Evolutionary conservation across 2,888 invertebrate species (phyloP), one percentile per base, ranked within the genome.

Genomic region (Luffia ferchaultella): DNA sequence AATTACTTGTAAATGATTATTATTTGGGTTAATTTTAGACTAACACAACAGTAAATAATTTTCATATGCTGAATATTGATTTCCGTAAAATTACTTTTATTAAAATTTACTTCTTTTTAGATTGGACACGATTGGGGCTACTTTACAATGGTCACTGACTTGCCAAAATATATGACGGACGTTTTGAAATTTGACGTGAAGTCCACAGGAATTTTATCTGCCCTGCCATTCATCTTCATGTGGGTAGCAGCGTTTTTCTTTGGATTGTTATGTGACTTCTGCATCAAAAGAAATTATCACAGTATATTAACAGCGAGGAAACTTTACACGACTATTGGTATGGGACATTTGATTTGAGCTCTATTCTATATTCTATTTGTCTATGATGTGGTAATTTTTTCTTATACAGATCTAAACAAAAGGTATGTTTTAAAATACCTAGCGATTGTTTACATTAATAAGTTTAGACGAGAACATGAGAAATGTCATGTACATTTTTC

Each of bases 101-200:
- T n/a, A n/a, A n/a, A n/a, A n/a, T n/a, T n/a, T n/a, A n/a, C n/a
- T n/a, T 53, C 15, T 54, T 73, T 49, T 68, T 80, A 89, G 80
- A 77, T 88, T 54, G 89, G 89, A 2, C 90, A 90, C 66, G 89
- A 89, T 60, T 91, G 89, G 87, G 89, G 89, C 2, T 88, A 90
- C 62, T 90, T 88, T 66, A 89, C 89, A 2, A 88, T 91, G 86
- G 87, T 90, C 18, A 89, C 89, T 0, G 90, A 90, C 61, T 72
- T 91, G 12, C 90, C 90, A 0, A 89, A 88, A 54, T 90, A 90
- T 68, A 88, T 90, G 87, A 88, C 86, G 42, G 88, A 88, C 52
- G 87, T 90, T 1, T 69, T 91, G 48, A 86, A 88, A 60, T 89
- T 89, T 66, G 85, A 89, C 60, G 87, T 90, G 50, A 82, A 86